Evolutionary conservation across 2,888 invertebrate species (phyloP), one percentile per base, ranked within the genome.

Genomic region (Cinara cedri): DNA sequence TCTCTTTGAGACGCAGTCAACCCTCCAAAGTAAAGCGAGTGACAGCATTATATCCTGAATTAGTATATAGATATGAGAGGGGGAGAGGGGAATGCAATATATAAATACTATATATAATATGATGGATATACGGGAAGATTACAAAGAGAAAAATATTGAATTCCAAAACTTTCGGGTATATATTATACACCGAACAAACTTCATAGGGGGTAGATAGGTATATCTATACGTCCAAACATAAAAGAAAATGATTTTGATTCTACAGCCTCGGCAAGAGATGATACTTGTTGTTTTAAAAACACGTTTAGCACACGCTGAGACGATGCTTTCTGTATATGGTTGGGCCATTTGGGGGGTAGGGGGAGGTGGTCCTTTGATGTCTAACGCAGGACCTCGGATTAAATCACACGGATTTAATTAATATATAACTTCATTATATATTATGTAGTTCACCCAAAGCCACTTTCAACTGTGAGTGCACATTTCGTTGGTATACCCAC

Each of bases 91-190:
- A 63, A 63, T 19, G 51, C 74, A 54, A 72, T 72, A 62, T n/a
- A n/a, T 72, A 62, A 72, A 72, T 62, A 42, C 51, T n/a, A 42
- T 14, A 34, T 34, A 34, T 34, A 34, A 34, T 34, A 34, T 34
- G 34, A 34, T 3, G n/a, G 44, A 34, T 13, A 21, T 11, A 3
- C 44, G 26, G 49, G 21, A 13, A 60, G 60, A 70, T 78, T 21
- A 78, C 76, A 66, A 68, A 68, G 57, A n/a, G 49, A 60, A 75
- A 78, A 78, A 76, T 76, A 66, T 76, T 57, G 66, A 70, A 78
- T 78, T 70, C 76, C 60, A 21, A 42, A 68, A 49, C 68, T 46
- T 34, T 34, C 49, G 8, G 24, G 16, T 60, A 68, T 60, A 46
- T 49, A 24, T 34, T 4, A 46, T 46, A n/a, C 51, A 21, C 46